A percentile compares a stretch with the other conserved stretches of the same genome.
Conservation (phyloP, 2,888 invertebrate species). For the Melinaea marsaeus region DNA sequence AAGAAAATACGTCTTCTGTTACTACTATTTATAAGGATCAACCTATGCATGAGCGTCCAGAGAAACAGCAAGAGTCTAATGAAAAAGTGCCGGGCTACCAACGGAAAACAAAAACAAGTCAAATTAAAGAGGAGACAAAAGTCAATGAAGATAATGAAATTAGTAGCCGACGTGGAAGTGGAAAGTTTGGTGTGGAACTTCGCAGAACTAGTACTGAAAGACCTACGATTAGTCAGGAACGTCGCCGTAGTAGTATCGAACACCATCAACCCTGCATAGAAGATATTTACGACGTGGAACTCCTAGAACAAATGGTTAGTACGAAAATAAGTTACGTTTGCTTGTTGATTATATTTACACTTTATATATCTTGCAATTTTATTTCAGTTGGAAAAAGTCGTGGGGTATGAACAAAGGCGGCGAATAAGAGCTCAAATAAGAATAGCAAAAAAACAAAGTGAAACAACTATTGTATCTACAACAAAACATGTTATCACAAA, state of each 20-base stretch:
- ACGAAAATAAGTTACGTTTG: slow-evolving; percentile 34
- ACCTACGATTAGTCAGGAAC: slow-evolving; percentile 63
- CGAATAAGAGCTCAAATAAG: slow-evolving; percentile 87
- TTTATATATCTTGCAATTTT: slow-evolving; percentile 7
- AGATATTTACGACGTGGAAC: slow-evolving; percentile 83
- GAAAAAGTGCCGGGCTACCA: slow-evolving; percentile 61
- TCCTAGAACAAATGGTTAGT: slow-evolving; percentile 84
- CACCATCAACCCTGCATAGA: slow-evolving; percentile 80
- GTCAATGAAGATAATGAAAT: slow-evolving; percentile 58
- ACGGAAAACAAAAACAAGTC: slow-evolving; percentile 63
- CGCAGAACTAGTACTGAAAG: slow-evolving; percentile 77
- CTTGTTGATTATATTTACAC: background rate
- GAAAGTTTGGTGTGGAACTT: slow-evolving; percentile 84
- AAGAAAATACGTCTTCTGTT: slow-evolving; percentile 45
- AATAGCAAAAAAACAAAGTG: slow-evolving; percentile 78
- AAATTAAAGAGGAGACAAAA: slow-evolving; percentile 59
- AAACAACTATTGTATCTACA: slow-evolving; percentile 43
- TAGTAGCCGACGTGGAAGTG: slow-evolving; percentile 73
- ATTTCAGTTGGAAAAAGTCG: slow-evolving; percentile 84
- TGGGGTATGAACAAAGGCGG: slow-evolving; percentile 86
- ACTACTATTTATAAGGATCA: slow-evolving; percentile 28
- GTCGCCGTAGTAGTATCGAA: slow-evolving; percentile 69
- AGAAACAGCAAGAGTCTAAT: slow-evolving; percentile 32
- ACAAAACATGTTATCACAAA: slow-evolving; percentile 44
- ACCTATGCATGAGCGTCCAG: slow-evolving; percentile 42